Percentiles rank a stretch among this genome's conserved stretches.
phyloP scores from a whole-genome alignment of 2,113 vertebrate genomes.

The Eretmochelys imbricata region DNA sequence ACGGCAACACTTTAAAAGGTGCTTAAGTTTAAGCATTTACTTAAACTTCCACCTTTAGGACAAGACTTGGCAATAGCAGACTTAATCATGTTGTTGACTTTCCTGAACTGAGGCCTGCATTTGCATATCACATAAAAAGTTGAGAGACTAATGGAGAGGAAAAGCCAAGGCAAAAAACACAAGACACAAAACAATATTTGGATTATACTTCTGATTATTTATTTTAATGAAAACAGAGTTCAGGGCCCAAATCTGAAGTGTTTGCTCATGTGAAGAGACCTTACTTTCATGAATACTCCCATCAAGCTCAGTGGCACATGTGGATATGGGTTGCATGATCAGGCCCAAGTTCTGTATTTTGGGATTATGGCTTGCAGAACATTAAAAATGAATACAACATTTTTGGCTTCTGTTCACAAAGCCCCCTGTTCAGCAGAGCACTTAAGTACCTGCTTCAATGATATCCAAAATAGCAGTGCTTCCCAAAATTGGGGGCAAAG shows the following conservation, averaged over 20 bases:
- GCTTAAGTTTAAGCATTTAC: background rate
- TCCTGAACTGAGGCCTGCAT: background rate
- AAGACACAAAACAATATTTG: background rate
- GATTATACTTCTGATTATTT: background rate
- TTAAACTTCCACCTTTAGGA: background rate
- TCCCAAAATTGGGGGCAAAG: background rate
- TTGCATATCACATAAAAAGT: fast-evolving
- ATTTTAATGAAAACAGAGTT: background rate
- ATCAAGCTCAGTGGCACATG: background rate
- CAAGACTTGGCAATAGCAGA: fast-evolving
- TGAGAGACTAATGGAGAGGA: background rate
- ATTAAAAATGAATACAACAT: background rate
- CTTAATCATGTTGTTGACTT: background rate
- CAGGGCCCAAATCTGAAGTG: background rate
- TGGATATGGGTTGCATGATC: background rate
- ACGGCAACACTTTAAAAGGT: background rate
- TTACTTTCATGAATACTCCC: background rate
- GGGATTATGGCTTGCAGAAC: background rate
- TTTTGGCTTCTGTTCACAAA: background rate
- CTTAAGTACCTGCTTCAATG: background rate
- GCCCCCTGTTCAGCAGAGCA: background rate
- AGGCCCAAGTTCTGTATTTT: background rate
- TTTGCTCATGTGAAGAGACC: background rate
- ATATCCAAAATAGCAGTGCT: background rate
- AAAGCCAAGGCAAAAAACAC: background rate